Evolutionary conservation across 1,140 invertebrate genomes (phyloP).

Genomic region (Macrostomum lignano): DNA sequence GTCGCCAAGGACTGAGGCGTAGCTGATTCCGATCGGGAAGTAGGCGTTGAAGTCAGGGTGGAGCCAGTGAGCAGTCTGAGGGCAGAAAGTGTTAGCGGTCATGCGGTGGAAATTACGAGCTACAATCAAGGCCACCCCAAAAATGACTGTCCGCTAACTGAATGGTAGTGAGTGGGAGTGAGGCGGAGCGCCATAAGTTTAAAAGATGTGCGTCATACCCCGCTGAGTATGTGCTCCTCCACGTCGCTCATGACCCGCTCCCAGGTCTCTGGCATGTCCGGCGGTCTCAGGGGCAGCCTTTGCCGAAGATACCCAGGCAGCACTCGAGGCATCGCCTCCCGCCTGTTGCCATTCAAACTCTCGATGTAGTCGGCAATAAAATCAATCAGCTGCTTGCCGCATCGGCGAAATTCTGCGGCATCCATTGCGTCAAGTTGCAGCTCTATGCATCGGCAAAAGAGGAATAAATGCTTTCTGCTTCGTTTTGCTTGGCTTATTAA

Average conservation of each 20-base stretch:
- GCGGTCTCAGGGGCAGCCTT: conserved; percentile 50
- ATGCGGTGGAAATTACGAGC: conserved; percentile 43
- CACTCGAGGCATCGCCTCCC: conserved; percentile 57
- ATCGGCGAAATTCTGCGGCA: conserved; percentile 50
- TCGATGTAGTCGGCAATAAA: conserved; percentile 65
- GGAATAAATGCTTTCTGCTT: too few relatives aligned
- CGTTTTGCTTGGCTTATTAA: too few relatives aligned
- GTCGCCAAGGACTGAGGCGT: conserved; percentile 82
- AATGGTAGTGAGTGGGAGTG: too few relatives aligned
- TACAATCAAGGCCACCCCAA: conserved; percentile 88
- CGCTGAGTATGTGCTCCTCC: too few relatives aligned
- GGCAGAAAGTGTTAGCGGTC: too few relatives aligned
- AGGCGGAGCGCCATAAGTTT: too few relatives aligned
- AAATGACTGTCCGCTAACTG: conserved; percentile 66
- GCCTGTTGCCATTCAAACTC: conserved; percentile 28
- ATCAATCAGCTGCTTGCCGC: conserved; percentile 82
- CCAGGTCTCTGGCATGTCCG: conserved; percentile 56
- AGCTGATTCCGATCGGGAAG: conserved; percentile 86
- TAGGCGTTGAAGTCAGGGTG: conserved; percentile 95
- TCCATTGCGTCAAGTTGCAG: too few relatives aligned
- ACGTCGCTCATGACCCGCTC: too few relatives aligned
- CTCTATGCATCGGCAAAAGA: too few relatives aligned
- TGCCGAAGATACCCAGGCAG: conserved; percentile 57
- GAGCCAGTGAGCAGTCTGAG: conserved; percentile 78
- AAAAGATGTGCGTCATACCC: too few relatives aligned